Conservation (phyloP, 35 echinoderm and acorn worm species). For the Lytechinus pictus region DNA sequence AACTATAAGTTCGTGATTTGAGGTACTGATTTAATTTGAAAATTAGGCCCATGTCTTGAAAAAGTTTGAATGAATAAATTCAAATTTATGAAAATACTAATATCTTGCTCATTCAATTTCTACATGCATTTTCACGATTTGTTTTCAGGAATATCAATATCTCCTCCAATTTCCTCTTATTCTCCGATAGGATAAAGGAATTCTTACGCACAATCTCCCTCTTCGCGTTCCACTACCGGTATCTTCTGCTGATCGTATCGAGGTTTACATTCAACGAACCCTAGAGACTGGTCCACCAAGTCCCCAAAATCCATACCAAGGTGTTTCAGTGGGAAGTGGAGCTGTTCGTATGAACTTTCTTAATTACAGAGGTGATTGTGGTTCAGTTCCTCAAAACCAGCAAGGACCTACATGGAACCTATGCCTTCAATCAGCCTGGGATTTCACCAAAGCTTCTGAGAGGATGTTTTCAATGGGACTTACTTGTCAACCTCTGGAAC, state of each 20-base stretch:
- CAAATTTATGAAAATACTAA: no score
- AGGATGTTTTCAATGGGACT: neutral
- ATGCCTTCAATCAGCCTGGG: neutral
- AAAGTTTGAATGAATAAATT: no score
- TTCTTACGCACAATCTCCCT: neutral
- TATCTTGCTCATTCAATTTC: no score
- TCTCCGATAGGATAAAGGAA: neutral
- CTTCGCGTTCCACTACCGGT: neutral
- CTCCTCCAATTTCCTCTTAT: no score
- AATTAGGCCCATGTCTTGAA: no score
- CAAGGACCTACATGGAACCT: neutral
- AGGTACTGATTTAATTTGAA: no score
- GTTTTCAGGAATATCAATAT: no score
- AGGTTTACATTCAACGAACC: neutral
- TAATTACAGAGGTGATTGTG: neutral
- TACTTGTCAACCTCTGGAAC: neutral
- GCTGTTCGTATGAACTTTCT: neutral
- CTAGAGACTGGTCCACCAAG: neutral
- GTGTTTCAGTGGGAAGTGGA: neutral
- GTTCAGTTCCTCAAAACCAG: neutral
- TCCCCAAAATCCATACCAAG: neutral
- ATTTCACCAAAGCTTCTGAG: neutral
- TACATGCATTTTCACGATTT: no score
- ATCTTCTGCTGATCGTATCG: neutral
- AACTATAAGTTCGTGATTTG: no score